Evolutionary conservation across 2,113 vertebrate genomes (phyloP), one percentile per base, ranked within the genome.

Genomic region (Cromileptes altivelis): DNA sequence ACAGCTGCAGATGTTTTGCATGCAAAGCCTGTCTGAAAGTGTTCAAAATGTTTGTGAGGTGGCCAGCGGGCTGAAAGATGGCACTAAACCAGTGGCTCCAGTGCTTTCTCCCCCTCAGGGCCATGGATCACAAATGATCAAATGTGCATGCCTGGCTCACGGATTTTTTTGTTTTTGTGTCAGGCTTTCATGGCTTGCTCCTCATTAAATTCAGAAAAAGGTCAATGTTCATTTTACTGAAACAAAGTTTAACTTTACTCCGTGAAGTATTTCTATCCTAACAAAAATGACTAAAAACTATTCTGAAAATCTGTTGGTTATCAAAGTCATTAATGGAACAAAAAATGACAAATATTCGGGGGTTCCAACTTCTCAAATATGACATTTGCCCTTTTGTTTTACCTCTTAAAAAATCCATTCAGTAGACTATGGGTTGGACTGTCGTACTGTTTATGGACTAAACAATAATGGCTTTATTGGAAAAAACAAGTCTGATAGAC

Each of bases 51-150:
- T 78, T 81, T 70, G 61, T 33, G 84, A 79, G 49, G 70, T 14
- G 47, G 76, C 82, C 55, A 12, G 0, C 30, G 75, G 73, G 25
- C 62, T 58, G 13, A 9, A 58, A 56, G 53, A 71, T 18, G 23
- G 45, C 64, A 23, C 33, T 52, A 53, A 80, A 90, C 55, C 75
- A 79, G 55, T 47, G 21, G 56, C 62, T 85, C 6, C 8, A 37
- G 75, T 70, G 27, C 25, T 14, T 62, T 75, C 53, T 47, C 0
- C 70, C 55, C 85, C 67, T 70, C 62, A n/a, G 63, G 70, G 49
- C 27, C 23, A 1, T 55, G 19, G 11, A 70, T 83, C 76, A 87
- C 73, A 80, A 75, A 72, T 57, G 58, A 89, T 84, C 4, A 78
- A 47, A 69, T 85, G 79, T 70, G 42, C 75, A 64, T 37, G 40